Conservation (phyloP, 2,888 invertebrate species). For the Hirtodrosophila duncani region DNA sequence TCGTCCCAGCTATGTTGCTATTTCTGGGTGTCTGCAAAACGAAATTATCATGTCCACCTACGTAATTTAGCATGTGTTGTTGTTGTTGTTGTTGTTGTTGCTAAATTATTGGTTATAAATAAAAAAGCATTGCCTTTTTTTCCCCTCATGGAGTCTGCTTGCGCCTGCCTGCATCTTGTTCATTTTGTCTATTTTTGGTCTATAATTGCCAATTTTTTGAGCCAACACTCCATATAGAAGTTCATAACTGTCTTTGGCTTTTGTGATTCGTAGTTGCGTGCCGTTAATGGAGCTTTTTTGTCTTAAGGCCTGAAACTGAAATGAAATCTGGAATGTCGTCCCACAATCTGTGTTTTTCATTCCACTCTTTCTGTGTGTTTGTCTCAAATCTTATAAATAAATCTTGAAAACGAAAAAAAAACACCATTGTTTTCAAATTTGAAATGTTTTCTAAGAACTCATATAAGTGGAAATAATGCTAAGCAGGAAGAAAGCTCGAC, state of each 20-base stretch:
- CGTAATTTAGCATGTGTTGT: conserved; percentile 64
- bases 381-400: conserved; percentile 35
- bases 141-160: conserved; percentile 16
- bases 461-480: conserved; percentile 9
- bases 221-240: conserved; percentile 11
- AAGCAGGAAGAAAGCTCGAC: neutral
- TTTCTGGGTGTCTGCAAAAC: conserved; percentile 51
- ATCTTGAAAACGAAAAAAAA: conserved; percentile 4
- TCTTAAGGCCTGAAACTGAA: no score
- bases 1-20: conserved; percentile 11
- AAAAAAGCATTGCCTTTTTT: conserved; percentile 45
- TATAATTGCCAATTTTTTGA: conserved; percentile 55
- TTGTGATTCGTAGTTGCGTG: conserved; percentile 1
- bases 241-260: conserved; percentile 28
- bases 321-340: conserved; percentile 26
- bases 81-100: conserved; percentile 25
- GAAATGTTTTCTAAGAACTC: conserved; percentile 36
- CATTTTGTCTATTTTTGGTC: conserved; percentile 60
- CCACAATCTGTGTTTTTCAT: conserved; percentile 9
- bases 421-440: conserved; percentile 34
- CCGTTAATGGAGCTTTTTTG: conserved; percentile 1
- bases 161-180: conserved; percentile 15
- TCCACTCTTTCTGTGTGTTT: conserved; percentile 17
- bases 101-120: conserved; percentile 71
- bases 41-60: conserved; percentile 71